Percentiles rank a stretch among this genome's conserved stretches.
Conservation (phyloP, 2,113 vertebrate genomes). For the Peucedramus taeniatus region DNA sequence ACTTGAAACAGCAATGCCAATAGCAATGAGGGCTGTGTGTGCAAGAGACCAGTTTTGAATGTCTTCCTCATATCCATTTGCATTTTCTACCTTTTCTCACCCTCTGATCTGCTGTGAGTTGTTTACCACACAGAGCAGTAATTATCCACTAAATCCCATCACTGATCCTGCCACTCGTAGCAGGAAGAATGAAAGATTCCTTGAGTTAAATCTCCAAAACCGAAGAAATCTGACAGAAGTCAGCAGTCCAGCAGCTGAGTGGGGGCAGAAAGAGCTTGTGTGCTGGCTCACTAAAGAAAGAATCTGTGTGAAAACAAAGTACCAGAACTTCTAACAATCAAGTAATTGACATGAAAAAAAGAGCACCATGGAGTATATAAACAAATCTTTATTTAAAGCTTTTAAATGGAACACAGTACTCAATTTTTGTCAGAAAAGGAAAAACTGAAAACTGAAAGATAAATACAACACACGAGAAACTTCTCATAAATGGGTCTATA, state of each 20-base stretch:
- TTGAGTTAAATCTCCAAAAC: background rate
- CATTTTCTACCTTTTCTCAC: background rate
- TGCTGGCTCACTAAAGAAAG: background rate
- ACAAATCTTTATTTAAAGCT: conserved; percentile 52
- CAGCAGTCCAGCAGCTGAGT: background rate
- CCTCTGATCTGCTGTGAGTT: background rate
- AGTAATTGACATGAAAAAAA: background rate
- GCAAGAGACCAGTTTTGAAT: fast-evolving
- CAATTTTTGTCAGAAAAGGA: background rate
- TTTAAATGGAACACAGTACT: background rate
- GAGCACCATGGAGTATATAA: background rate
- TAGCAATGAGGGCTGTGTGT: background rate
- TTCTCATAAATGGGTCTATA: background rate
- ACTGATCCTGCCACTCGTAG: background rate
- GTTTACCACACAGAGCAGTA: background rate
- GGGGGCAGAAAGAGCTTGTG: background rate
- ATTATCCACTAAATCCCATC: background rate
- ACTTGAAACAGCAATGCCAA: fast-evolving
- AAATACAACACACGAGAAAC: background rate
- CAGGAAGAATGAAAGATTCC: background rate
- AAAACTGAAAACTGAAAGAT: background rate
- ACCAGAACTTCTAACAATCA: background rate
- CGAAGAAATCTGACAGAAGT: background rate
- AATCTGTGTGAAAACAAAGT: background rate
- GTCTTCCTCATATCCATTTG: background rate